Evolutionary conservation across 2,888 invertebrate species (phyloP).

Genomic region (Polydrusus tereticollis): DNA sequence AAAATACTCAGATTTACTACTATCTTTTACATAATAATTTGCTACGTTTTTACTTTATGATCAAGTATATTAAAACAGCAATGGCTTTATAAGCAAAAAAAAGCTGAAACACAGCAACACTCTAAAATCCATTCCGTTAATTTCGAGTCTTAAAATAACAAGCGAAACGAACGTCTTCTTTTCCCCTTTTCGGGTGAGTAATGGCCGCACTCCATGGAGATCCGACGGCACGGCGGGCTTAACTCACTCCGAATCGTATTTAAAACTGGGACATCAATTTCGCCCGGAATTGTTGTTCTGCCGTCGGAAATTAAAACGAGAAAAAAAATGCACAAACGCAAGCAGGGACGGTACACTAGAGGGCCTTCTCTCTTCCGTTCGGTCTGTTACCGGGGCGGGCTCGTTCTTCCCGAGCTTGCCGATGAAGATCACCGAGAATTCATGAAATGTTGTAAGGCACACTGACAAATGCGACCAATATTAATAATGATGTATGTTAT

Average conservation of each 20-base stretch:
- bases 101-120: slow-evolving; percentile 4
- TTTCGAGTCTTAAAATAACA: slow-evolving; percentile 4
- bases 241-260: slow-evolving; percentile 24
- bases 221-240: slow-evolving; percentile 1
- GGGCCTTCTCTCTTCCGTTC: too few relatives aligned
- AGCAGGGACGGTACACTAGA: background rate
- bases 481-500: too few relatives aligned
- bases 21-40: too few relatives aligned
- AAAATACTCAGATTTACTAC: too few relatives aligned
- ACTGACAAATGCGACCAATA: too few relatives aligned
- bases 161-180: slow-evolving; percentile 25
- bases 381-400: too few relatives aligned
- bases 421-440: too few relatives aligned
- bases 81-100: background rate
- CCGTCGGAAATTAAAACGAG: slow-evolving; percentile 18
- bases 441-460: too few relatives aligned
- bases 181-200: slow-evolving; percentile 13
- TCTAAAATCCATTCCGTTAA: slow-evolving; percentile 10
- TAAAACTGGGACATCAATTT: slow-evolving; percentile 27
- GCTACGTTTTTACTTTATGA: too few relatives aligned
- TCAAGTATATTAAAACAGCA: too few relatives aligned
- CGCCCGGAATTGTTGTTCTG: slow-evolving; percentile 15
- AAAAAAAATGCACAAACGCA: slow-evolving; percentile 7
- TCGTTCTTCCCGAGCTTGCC: too few relatives aligned
- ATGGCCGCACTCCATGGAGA: slow-evolving; percentile 21